Evolutionary conservation across 2,888 invertebrate species (phyloP).

Genomic region (Ochropleura plecta): DNA sequence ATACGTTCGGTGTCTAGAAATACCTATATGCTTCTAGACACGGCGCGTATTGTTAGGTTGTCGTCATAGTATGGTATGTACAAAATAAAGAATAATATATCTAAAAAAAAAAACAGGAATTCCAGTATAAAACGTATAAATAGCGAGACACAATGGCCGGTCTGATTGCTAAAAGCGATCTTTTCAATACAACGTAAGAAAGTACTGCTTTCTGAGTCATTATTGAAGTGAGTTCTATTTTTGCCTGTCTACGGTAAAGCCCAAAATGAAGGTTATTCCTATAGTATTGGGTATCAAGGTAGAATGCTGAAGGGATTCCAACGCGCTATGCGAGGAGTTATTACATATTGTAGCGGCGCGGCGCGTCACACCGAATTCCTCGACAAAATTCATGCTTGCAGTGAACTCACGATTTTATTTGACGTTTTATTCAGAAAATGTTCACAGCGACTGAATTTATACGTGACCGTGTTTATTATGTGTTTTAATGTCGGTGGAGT

Average conservation of each 20-base stretch:
- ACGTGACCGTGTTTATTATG: slow-evolving; percentile 27
- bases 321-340: slow-evolving; percentile 37
- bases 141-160: too few relatives aligned
- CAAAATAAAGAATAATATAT: too few relatives aligned
- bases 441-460: slow-evolving; percentile 26
- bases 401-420: slow-evolving; percentile 44
- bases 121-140: too few relatives aligned
- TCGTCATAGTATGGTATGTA: too few relatives aligned
- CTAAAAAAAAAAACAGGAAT: too few relatives aligned
- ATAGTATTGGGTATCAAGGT: slow-evolving; percentile 16
- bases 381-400: slow-evolving; percentile 34
- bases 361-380: slow-evolving; percentile 42
- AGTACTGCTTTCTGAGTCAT: too few relatives aligned
- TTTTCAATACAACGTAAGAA: too few relatives aligned
- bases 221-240: background rate
- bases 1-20: too few relatives aligned
- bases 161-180: too few relatives aligned
- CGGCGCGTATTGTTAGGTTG: too few relatives aligned
- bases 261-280: slow-evolving; percentile 15
- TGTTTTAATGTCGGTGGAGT: slow-evolving; percentile 15
- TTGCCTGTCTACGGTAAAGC: background rate
- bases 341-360: slow-evolving; percentile 43
- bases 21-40: too few relatives aligned
- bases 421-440: slow-evolving; percentile 40
- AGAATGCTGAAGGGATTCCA: slow-evolving; percentile 41